Evolutionary conservation across 1,140 invertebrate species (phyloP), one percentile per base, ranked within the genome.

Genomic region (Drosophila ananassae): DNA sequence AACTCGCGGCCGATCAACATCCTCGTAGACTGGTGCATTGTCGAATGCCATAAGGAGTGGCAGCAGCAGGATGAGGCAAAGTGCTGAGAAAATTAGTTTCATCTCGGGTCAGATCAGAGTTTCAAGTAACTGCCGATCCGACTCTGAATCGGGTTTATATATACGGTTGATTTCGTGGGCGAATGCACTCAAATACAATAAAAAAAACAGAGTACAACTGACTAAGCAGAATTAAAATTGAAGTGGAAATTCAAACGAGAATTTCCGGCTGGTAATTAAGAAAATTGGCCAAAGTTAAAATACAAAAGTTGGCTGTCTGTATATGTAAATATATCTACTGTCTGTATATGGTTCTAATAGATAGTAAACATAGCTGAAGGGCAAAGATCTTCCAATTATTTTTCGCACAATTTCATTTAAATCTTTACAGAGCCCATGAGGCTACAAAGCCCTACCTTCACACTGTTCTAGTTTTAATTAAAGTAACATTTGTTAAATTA

Each of bases 311-410:
- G 50, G 37, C 62, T 28, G 7, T 28, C 25, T 28, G 6, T 28
- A 6, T 71, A 71, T 73, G 60, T n/a, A n/a, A n/a, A 28, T 28
- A 1, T 28, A 28, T 1, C 7, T 5, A 28, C 4, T 28, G 7
- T 28, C 25, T 28, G 6, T 28, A 6, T 71, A 71, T 73, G 60
- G 59, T 44, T 44, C 63, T 79, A 83, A 89, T 83, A 71, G 72
- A 87, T 77, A 89, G 83, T 87, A 83, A 89, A 89, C 83, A 79
- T 89, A 85, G 72, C 73, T 72, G 60, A 63, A 67, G 67, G 62
- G 37, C 25, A 48, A 74, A 73, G 37, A 64, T 74, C 53, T 58
- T 84, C 78, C 77, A 78, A 81, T 90, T 91, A 90, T 78, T 84
- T 81, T 84, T 89, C 75, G 82, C 85, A 80, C 90, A 85, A 91